These are phyloP conservation scores for Salmo trutta DNA, from an alignment of 2,797 vertebrate genomes.

Conservation along the genomic window DNA sequence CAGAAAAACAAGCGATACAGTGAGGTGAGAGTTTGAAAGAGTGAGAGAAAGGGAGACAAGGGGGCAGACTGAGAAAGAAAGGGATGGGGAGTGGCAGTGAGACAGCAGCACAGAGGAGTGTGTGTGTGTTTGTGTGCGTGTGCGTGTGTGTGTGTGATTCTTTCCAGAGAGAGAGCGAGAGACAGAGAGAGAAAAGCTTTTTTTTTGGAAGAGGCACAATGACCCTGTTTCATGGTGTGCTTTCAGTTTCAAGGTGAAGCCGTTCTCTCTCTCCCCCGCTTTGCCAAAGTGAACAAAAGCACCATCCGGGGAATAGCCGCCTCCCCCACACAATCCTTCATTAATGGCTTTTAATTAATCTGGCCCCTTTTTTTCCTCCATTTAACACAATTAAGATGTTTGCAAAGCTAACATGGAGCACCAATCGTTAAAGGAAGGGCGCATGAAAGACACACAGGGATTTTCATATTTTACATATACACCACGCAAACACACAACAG, in stretches of 20 bases:
- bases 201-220: constrained; percentile 70
- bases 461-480: constrained; percentile 52
- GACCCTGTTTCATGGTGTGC: constrained; percentile 68
- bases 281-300: constrained; percentile 78
- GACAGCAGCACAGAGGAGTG: constrained; percentile 35
- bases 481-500: too few relatives aligned
- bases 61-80: constrained; percentile 27
- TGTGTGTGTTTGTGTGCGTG: constrained; percentile 23
- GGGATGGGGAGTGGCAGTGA: constrained; percentile 49
- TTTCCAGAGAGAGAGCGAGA: constrained; percentile 1
- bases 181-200: constrained; percentile 30
- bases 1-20: constrained; percentile 23
- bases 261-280: constrained; percentile 54
- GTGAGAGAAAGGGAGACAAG: constrained; percentile 9
- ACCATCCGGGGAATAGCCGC: constrained; percentile 73
- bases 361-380: constrained; percentile 68
- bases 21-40: constrained; percentile 24
- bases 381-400: constrained; percentile 84
- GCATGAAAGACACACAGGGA: constrained; percentile 71
- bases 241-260: constrained; percentile 80
- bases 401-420: constrained; percentile 77
- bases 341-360: constrained; percentile 77
- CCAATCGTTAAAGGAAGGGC: constrained; percentile 75
- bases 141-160: constrained; percentile 22
- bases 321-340: constrained; percentile 70